Percentiles rank a stretch among this genome's conserved stretches.
phyloP scores from a whole-genome alignment of 2,888 invertebrate species.

The Trachelus troglodyta region DNA sequence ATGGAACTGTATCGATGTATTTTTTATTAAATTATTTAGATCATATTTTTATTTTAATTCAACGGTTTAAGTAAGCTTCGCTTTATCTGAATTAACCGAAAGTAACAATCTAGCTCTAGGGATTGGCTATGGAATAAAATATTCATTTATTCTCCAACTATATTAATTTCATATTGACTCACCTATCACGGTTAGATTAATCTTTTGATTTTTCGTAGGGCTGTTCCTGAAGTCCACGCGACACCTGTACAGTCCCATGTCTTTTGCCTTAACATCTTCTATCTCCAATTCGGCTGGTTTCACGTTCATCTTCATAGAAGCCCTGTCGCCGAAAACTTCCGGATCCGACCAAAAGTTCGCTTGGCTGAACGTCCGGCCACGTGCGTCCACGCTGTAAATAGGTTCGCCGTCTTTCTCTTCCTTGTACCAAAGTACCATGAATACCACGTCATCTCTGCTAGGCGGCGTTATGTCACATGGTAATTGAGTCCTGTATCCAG shows the following conservation, averaged over 20 bases:
- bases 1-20: background rate
- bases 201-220: slow-evolving; percentile 68
- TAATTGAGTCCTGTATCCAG: slow-evolving; percentile 83
- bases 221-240: slow-evolving; percentile 69
- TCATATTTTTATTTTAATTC: background rate
- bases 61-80: background rate
- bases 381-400: slow-evolving; percentile 78
- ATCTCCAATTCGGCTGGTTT: slow-evolving; percentile 65
- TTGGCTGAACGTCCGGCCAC: slow-evolving; percentile 61
- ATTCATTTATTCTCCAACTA: background rate
- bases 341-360: slow-evolving; percentile 67
- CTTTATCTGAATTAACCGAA: background rate
- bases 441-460: slow-evolving; percentile 82
- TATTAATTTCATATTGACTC: slow-evolving; percentile 40
- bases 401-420: slow-evolving; percentile 83
- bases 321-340: slow-evolving; percentile 64
- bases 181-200: slow-evolving; percentile 70
- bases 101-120: background rate
- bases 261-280: slow-evolving; percentile 61
- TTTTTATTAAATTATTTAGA: background rate
- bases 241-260: slow-evolving; percentile 68
- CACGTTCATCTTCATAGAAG: slow-evolving; percentile 67
- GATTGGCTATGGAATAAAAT: background rate
- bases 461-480: slow-evolving; percentile 89
- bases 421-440: slow-evolving; percentile 92